A percentile compares a stretch with the other conserved stretches of the same genome.
phyloP scores from a whole-genome alignment of 2,888 invertebrate species.

The Siphlonurus alternatus region DNA sequence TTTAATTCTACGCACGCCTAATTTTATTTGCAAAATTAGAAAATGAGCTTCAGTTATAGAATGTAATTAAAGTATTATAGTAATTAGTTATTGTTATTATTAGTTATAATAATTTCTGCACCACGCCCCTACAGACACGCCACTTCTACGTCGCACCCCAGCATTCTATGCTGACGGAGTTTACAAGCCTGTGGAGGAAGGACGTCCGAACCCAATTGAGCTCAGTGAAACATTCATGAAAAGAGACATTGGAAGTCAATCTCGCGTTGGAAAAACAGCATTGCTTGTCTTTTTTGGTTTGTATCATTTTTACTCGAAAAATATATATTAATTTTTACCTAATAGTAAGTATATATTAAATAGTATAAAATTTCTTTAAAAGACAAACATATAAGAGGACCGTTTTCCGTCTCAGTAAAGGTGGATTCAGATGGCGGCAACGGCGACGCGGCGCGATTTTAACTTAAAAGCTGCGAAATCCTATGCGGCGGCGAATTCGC shows the following conservation, averaged over 20 bases:
- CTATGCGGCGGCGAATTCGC: no score
- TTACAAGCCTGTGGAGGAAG: conserved; percentile 31
- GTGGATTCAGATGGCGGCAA: no score
- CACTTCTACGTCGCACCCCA: conserved; percentile 33
- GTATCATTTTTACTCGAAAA: conserved; percentile 5
- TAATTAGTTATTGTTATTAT: background rate
- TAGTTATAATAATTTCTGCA: no score
- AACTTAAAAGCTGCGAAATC: no score
- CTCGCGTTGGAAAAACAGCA: conserved; percentile 34
- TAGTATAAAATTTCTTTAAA: no score
- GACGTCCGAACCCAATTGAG: conserved; percentile 33
- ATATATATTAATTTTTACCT: background rate
- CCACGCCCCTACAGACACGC: conserved; percentile 31
- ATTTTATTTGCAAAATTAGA: no score
- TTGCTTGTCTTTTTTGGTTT: conserved; percentile 41
- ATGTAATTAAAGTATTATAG: no score
- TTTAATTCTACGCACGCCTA: no score
- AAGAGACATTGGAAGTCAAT: conserved; percentile 25
- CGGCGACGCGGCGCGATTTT: no score
- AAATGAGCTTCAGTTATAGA: no score
- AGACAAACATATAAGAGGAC: no score
- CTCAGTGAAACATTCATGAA: conserved; percentile 32
- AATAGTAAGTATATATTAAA: conserved; percentile 3
- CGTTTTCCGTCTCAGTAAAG: no score
- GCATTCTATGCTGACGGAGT: conserved; percentile 38